These are phyloP conservation scores for Rhizoglyphus robini DNA, from an alignment of 1,140 invertebrate genomes.

Conservation along the genomic window DNA sequence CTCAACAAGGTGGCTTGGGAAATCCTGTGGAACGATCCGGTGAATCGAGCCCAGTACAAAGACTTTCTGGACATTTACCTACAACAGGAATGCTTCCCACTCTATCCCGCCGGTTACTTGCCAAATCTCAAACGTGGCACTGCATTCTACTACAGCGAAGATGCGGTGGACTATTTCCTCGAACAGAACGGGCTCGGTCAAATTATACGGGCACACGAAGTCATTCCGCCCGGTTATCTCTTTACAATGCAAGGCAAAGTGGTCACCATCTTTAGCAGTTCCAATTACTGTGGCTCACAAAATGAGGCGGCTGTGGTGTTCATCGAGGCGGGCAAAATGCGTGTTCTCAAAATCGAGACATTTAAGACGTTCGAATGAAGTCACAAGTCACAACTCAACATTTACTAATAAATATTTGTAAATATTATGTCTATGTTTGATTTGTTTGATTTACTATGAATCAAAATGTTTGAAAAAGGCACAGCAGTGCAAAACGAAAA, in stretches of 20 bases:
- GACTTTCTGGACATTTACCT: not conserved
- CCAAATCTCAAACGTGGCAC: constrained; percentile 51
- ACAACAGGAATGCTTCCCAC: not conserved
- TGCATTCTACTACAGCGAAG: constrained; percentile 51
- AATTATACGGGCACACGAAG: constrained; percentile 55
- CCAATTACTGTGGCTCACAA: constrained; percentile 47
- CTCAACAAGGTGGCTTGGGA: constrained; percentile 46
- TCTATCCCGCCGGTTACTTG: constrained; percentile 44
- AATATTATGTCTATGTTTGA: too few relatives aligned
- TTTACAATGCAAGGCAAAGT: constrained; percentile 46
- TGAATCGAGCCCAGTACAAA: constrained; percentile 28
- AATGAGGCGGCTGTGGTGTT: constrained; percentile 53
- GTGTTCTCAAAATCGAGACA: constrained; percentile 46
- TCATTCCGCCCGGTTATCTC: constrained; percentile 31
- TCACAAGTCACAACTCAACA: too few relatives aligned
- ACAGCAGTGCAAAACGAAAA: too few relatives aligned
- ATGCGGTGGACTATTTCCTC: constrained; percentile 51
- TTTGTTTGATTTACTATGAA: too few relatives aligned
- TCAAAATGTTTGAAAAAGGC: too few relatives aligned
- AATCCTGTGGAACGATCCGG: constrained; percentile 59
- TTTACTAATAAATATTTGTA: too few relatives aligned
- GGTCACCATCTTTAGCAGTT: constrained; percentile 53
- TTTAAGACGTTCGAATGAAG: too few relatives aligned
- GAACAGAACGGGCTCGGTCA: constrained; percentile 47
- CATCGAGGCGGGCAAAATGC: constrained; percentile 41